Base-by-base conservation (phyloP, 2,888 invertebrate species). In the Eumerus sabulonum region DNA sequence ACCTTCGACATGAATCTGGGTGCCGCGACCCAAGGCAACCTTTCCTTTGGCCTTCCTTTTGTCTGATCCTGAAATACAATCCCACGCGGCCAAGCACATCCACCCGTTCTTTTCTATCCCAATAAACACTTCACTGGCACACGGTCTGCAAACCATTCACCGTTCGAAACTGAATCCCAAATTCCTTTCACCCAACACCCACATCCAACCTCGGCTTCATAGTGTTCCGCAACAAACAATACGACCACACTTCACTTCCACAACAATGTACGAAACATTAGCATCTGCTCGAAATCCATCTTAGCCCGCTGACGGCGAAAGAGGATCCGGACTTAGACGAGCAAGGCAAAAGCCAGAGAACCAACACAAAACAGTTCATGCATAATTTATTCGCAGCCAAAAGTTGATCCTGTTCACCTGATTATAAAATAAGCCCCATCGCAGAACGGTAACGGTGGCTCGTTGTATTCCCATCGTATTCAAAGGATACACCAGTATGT, bases 391-490 rank as follows among this genome's bases (percentile, higher is more conserved):
- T 74, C 60, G 3, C 74, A 70, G 79, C 74, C 74, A 70, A 79
- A 74, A 79, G 79, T 79, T 79, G 74, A 79, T 79, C 79, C 79
- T 68, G 68, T 68, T 79, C 74, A 79, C 79, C 79, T 79, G 79
- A 79, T 79, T 79, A 79, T 72, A 79, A 79, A 74, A 64, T 68
- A 79, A 79, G 79, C 74, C 74, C 60, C 27, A 35, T 18, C 27
- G 9, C 17, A 45, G 51, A 40, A 36, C 27, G 62, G 38, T 36
- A 16, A 54, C n/a, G 57, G 51, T 19, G 70, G 13, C 14, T 56
- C 50, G 27, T 38, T 51, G 18, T 51, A 64, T 54, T 56, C 50
- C 62, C 67, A 62, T 56, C 51, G 72, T 77, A 48, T 73, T 77
- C 73, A 67, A 73, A 73, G 27, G 27, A 4, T 27, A n/a, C n/a